A percentile compares a stretch with the other conserved stretches of the same genome.
phyloP scores from a whole-genome alignment of 2,888 invertebrate genomes.

The Drosophila tripunctata region DNA sequence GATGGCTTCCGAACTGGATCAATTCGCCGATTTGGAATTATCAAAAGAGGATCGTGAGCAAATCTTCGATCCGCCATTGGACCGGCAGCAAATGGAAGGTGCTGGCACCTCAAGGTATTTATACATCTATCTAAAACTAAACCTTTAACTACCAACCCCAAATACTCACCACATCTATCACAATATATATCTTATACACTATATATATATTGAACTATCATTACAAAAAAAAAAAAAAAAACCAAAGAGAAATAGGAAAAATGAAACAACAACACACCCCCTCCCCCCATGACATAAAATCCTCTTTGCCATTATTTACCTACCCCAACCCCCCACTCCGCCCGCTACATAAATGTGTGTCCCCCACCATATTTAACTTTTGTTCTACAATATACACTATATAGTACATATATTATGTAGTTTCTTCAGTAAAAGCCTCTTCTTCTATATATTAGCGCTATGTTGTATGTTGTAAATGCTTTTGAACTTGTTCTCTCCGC shows the following conservation, averaged over 20 bases:
- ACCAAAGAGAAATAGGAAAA: slow-evolving; percentile 8
- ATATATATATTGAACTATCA: slow-evolving; percentile 1
- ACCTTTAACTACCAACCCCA: background rate
- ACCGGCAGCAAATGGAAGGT: slow-evolving; percentile 84
- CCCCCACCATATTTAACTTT: too few relatives aligned
- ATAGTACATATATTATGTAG: too few relatives aligned
- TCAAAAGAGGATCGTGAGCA: slow-evolving; percentile 90
- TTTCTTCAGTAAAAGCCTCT: too few relatives aligned
- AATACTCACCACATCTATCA: background rate
- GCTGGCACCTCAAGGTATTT: slow-evolving; percentile 84
- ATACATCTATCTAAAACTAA: slow-evolving; percentile 1
- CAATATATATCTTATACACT: background rate
- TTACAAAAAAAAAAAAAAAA: background rate
- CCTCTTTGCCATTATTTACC: too few relatives aligned
- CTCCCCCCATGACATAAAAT: background rate
- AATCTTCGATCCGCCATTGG: slow-evolving; percentile 87
- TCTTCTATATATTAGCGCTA: too few relatives aligned
- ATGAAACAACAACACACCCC: slow-evolving; percentile 4
- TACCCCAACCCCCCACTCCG: too few relatives aligned
- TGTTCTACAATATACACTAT: too few relatives aligned
- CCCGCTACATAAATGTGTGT: too few relatives aligned
- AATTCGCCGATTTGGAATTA: slow-evolving; percentile 89
- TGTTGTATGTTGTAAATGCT: too few relatives aligned
- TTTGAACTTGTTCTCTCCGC: too few relatives aligned
- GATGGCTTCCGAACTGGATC: slow-evolving; percentile 85